Percentiles rank a stretch among this genome's conserved stretches.
phyloP scores from a whole-genome alignment of 2,113 vertebrate genomes.

The Gasterosteus nipponicus region DNA sequence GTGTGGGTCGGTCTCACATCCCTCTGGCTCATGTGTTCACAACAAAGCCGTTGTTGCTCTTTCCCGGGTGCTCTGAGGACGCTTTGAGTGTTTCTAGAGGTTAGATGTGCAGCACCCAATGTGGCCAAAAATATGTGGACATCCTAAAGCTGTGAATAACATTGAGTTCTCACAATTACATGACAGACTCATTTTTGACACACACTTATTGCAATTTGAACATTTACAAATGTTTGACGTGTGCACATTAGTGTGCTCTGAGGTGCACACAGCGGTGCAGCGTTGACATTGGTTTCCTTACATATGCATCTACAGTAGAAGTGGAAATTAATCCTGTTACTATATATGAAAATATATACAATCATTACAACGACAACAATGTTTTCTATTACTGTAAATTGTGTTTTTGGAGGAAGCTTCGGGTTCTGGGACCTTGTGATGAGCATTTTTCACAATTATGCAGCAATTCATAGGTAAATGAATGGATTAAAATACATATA shows the following conservation, averaged over 20 bases:
- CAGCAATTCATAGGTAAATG: not conserved
- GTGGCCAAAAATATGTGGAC: conserved; percentile 16
- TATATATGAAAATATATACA: not conserved
- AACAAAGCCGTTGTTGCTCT: not conserved
- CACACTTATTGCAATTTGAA: not conserved
- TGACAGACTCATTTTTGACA: not conserved
- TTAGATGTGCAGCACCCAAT: not conserved
- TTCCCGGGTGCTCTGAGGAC: not conserved
- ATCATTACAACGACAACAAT: too few species aligned
- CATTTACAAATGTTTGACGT: not conserved
- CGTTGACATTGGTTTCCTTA: not conserved
- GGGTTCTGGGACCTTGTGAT: not conserved
- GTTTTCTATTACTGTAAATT: not conserved
- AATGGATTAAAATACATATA: too few species aligned
- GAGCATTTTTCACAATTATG: not conserved
- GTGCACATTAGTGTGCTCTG: not conserved
- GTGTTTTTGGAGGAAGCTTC: not conserved
- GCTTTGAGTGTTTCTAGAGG: not conserved
- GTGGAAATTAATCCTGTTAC: not conserved
- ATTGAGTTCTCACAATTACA: not conserved
- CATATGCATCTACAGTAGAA: not conserved
- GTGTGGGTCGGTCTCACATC: conserved; percentile 14
- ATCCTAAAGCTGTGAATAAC: not conserved
- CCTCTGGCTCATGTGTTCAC: not conserved
- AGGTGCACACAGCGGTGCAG: not conserved